Evolutionary conservation across 2,113 vertebrate species (phyloP), one percentile per base, ranked within the genome.

Genomic region (Muscicapa adusta): DNA sequence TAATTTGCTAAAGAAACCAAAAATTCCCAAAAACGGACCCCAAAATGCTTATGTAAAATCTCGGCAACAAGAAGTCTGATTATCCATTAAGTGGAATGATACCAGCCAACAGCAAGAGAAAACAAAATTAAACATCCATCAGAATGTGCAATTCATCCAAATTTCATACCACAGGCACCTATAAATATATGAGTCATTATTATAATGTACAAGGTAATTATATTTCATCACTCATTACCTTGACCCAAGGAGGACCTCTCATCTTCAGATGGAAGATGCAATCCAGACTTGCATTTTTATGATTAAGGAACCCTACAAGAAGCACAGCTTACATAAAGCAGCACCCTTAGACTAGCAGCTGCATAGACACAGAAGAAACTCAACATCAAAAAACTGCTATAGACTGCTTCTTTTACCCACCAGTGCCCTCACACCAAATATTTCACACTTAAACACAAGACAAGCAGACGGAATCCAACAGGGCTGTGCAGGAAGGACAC

Each of bases 161-260:
- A 93, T 88, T 91, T 85, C 83, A 70, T 95, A 96, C 63, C 60
- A 94, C 81, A 85, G 85, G 66, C 85, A 93, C 86, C 85, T 90
- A 91, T 71, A 96, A 96, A 92, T 92, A 96, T 70, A 92, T 92
- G 88, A 97, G 89, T 96, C 96, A 97, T 94, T 93, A 94, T 94
- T 88, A 91, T 93, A 95, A 95, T 74, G 60, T 83, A 94, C 50
- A 94, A 93, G 66, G 88, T 94, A 96, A 97, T 97, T 94, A 45
- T 71, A 91, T 93, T 93, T 93, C 87, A 91, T 88, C 93, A 94
- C 60, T 94, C 91, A 90, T 93, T 97, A 95, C 91, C 88, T 89
- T 95, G 94, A 96, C 91, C 89, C n/a, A 28, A 67, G 47, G 36
- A 87, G 36, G 71, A 88, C 82, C 68, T 91, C 82, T 90, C 63